phyloP scores from a whole-genome alignment of 2,888 invertebrate species.

The Lissonota sp. region DNA sequence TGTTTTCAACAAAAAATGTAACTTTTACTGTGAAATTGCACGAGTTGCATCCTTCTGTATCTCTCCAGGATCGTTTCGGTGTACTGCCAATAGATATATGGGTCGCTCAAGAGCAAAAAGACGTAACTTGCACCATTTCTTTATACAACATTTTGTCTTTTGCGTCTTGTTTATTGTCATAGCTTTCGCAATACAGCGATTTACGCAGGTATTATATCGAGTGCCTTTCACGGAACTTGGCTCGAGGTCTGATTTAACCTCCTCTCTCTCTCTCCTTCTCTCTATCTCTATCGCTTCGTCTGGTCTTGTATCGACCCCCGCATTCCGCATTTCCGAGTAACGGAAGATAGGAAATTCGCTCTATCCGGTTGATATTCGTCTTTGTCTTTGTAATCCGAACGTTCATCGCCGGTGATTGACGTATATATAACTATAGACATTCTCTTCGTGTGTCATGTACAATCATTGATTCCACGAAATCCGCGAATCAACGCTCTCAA shows the following conservation, averaged over 20 bases:
- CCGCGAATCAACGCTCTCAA: neutral
- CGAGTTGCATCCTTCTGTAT: too few species aligned
- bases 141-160: too few species aligned
- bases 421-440: neutral
- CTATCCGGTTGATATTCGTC: slow-evolving; percentile 2
- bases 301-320: neutral
- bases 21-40: too few species aligned
- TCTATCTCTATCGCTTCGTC: neutral
- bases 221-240: slow-evolving; percentile 45
- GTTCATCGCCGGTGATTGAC: neutral
- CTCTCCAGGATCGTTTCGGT: too few species aligned
- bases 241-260: slow-evolving; percentile 26
- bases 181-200: neutral
- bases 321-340: slow-evolving; percentile 26
- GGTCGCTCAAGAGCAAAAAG: too few species aligned
- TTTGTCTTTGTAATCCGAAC: slow-evolving; percentile 13
- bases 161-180: too few species aligned
- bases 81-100: too few species aligned
- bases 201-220: slow-evolving; percentile 19
- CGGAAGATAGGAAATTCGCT: neutral
- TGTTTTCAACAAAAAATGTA: too few species aligned
- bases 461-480: slow-evolving; percentile 32
- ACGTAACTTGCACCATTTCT: too few species aligned
- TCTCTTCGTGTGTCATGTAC: neutral
- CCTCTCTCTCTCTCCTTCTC: neutral